phyloP scores from a whole-genome alignment of 2,797 vertebrate species.

The Semaprochilodus insignis region DNA sequence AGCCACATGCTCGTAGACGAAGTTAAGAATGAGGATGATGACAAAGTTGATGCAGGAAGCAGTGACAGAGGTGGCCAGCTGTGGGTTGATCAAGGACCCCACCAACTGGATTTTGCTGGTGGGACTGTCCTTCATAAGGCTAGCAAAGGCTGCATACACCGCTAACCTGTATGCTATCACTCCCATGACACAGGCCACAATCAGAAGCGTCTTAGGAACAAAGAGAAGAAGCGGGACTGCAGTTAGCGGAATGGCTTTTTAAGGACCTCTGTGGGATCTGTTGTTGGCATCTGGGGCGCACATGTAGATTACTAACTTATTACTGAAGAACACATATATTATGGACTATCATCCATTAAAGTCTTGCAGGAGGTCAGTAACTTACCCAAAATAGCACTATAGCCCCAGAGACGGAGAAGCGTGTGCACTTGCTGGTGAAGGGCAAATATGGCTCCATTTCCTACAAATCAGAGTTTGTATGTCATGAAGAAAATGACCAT shows the following conservation, averaged over 20 bases:
- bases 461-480: slow-evolving; percentile 66
- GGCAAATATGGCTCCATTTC: slow-evolving; percentile 83
- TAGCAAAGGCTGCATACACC: slow-evolving; percentile 92
- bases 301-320: not conserved
- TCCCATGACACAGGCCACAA: slow-evolving; percentile 92
- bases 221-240: not conserved
- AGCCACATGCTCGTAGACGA: slow-evolving; percentile 93
- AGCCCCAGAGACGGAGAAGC: slow-evolving; percentile 77
- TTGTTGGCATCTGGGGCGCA: not conserved
- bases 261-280: not conserved
- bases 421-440: slow-evolving; percentile 73
- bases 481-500: not conserved
- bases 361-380: not conserved
- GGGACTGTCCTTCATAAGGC: slow-evolving; percentile 89
- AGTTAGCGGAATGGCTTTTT: not conserved
- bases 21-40: slow-evolving; percentile 96
- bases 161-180: slow-evolving; percentile 96
- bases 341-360: not conserved
- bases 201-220: slow-evolving; percentile 84
- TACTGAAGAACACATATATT: not conserved
- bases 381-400: slow-evolving; percentile 83
- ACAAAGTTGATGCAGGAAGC: slow-evolving; percentile 96
- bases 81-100: slow-evolving; percentile 88
- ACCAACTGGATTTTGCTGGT: slow-evolving; percentile 83
- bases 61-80: slow-evolving; percentile 93